Evolutionary conservation across 2,888 invertebrate species (phyloP).

Genomic region (Rhagonycha lutea): DNA sequence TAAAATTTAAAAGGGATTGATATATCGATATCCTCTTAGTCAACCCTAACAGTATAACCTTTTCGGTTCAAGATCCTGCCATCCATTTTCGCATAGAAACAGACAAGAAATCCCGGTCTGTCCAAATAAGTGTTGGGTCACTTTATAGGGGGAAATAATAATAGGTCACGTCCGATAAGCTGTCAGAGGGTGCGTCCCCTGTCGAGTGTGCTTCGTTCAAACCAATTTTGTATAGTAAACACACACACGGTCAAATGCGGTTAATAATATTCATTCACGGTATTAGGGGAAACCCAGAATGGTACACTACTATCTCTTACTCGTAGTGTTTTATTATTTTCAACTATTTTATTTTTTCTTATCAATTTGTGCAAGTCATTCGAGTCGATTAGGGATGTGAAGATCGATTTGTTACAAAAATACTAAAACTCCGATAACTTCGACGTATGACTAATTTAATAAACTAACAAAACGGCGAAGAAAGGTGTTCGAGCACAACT

Average conservation of each 20-base stretch:
- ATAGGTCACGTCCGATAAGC: constrained; percentile 30
- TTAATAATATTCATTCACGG: constrained; percentile 28
- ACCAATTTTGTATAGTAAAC: constrained; percentile 27
- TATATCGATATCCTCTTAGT: neutral
- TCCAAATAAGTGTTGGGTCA: constrained; percentile 25
- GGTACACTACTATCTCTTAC: constrained; percentile 39
- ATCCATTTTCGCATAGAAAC: constrained; percentile 12
- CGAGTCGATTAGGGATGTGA: neutral
- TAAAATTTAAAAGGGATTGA: neutral
- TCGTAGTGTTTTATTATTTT: constrained; percentile 46
- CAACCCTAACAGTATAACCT: constrained; percentile 11
- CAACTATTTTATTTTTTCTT: neutral
- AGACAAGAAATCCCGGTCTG: constrained; percentile 12
- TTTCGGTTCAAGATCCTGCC: constrained; percentile 10
- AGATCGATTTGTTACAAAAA: neutral
- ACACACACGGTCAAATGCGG: constrained; percentile 29
- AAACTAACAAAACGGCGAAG: neutral
- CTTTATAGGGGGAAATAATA: constrained; percentile 29
- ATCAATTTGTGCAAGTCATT: neutral
- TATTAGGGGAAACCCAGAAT: constrained; percentile 41
- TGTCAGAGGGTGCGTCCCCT: constrained; percentile 27
- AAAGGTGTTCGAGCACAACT: neutral
- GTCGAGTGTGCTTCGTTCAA: constrained; percentile 18
- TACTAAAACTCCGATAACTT: neutral
- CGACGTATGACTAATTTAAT: neutral